Base-by-base conservation (phyloP, 1,140 invertebrate species). In the Neelides sp. region DNA sequence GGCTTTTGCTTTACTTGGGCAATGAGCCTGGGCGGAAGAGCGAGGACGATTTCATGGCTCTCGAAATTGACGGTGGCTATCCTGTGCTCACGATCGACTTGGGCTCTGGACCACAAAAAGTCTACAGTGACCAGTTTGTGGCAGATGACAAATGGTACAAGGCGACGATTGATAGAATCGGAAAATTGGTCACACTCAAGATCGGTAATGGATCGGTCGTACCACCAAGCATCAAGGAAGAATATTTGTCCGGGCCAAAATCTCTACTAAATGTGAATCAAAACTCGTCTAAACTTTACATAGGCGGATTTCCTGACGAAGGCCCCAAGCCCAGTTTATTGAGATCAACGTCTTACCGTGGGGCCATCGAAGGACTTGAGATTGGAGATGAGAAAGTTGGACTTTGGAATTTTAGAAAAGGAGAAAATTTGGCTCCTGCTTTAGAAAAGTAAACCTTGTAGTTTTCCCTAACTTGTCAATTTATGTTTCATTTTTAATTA, bases 391-490 rank as follows among this genome's bases (percentile, higher is more conserved):
- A 79, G 12, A 82, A 80, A 3, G 77, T 97, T 13, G 92, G 92
- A 0, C 72, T 98, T 13, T 98, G 93, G 93, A 97, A 98, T 70
- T 94, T 94, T 62, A 71, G 78, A 5, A 78, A 83, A 35, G 80
- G 77, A 22, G 79, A 81, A 30, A 85, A 88, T 46, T 70, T 78
- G 39, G 69, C 78, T 54, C 83, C 80, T 5, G 82, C 85, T 0
- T 63, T 69, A 12, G 80, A 84, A 63, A 80, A 84, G 79, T 80
- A 65, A 53, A 50, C n/a, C n/a, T n/a, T n/a, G n/a, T n/a, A n/a
- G n/a, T n/a, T 37, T 8, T 1, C 37, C 1, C 40, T 17, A 12
- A 12, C 24, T 23, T 45, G 12, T 50, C 32, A 15, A 8, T 49
- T 23, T 20, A 36, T 49, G 34, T 10, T 39, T 10, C 5, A 10